Evolutionary conservation across 2,888 invertebrate genomes (phyloP), one percentile per base, ranked within the genome.

Genomic region (Spodoptera exigua): DNA sequence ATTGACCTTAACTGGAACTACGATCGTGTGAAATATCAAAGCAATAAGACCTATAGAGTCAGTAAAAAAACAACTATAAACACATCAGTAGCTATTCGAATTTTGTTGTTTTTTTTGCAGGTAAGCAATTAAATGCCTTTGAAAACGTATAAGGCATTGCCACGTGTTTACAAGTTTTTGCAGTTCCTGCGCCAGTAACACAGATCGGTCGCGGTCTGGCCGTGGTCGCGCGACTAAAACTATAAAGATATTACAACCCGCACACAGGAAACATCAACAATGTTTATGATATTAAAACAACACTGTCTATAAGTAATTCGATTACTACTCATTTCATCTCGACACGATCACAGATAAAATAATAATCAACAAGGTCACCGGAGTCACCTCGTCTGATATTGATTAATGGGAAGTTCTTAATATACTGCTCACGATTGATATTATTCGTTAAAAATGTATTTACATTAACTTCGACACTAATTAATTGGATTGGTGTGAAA

Each of bases 361-460:
- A 74, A 74, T 71, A 83, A 79, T 76, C 79, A 70, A 76, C 85
- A 89, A 89, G 87, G 89, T 75, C 79, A 64, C 59, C 62, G 37
- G 47, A 77, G 81, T 83, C 79, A 85, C 89, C 88, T 89, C 83
- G 86, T 78, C 58, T 81, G 79, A 73, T 83, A 84, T 85, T 90
- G 90, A 91, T 91, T 89, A 89, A 91, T 89, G 83, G 73, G 75
- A 80, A 80, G 55, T 70, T 83, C 82, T 76, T 86, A 85, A 81
- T 79, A 73, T 80, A 76, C 77, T 83, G 71, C 54, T 84, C 83
- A 86, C 82, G 81, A 80, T 70, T 77, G 62, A 74, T 79, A 82
- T 78, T 81, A 80, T 81, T 77, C 77, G 76, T 74, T 73, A 67
- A 73, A 84, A 74, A 70, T 70, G 69, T 79, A 76, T 76, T 76